phyloP scores from a whole-genome alignment of 1,140 invertebrate species.

The Coboldia fuscipes region DNA sequence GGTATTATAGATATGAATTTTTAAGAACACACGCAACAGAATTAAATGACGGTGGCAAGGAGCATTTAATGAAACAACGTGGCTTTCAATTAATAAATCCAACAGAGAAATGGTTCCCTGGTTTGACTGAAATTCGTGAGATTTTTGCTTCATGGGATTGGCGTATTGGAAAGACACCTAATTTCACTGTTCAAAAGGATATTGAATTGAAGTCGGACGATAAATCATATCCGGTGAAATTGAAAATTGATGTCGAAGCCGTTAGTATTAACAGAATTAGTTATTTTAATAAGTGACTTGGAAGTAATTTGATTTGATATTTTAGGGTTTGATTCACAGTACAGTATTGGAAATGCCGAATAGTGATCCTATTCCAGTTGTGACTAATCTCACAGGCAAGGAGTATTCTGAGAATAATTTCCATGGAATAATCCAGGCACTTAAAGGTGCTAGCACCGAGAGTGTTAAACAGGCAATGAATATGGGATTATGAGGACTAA shows the following conservation, averaged over 20 bases:
- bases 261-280: conserved; percentile 5
- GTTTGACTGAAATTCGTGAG: conserved; percentile 36
- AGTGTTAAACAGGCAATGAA: conserved; percentile 20
- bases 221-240: conserved; percentile 12
- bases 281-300: not conserved
- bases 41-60: conserved; percentile 41
- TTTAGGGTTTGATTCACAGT: conserved; percentile 15
- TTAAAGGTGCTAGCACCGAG: conserved; percentile 15
- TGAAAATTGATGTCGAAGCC: conserved; percentile 15
- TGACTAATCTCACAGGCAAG: conserved; percentile 13
- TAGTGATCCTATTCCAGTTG: conserved; percentile 15
- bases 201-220: conserved; percentile 13
- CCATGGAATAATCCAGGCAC: conserved; percentile 14
- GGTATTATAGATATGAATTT: conserved; percentile 39
- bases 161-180: conserved; percentile 72
- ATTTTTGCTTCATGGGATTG: conserved; percentile 66
- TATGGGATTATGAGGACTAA: conserved; percentile 7
- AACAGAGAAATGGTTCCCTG: conserved; percentile 68
- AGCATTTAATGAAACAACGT: conserved; percentile 40
- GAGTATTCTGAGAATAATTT: conserved; percentile 17
- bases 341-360: conserved; percentile 13
- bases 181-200: conserved; percentile 40
- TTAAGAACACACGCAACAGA: conserved; percentile 42
- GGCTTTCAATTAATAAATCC: conserved; percentile 73
- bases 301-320: not conserved